These are phyloP conservation scores for Cariama cristata DNA, from an alignment of 2,113 vertebrate species.

Conservation along the genomic window DNA sequence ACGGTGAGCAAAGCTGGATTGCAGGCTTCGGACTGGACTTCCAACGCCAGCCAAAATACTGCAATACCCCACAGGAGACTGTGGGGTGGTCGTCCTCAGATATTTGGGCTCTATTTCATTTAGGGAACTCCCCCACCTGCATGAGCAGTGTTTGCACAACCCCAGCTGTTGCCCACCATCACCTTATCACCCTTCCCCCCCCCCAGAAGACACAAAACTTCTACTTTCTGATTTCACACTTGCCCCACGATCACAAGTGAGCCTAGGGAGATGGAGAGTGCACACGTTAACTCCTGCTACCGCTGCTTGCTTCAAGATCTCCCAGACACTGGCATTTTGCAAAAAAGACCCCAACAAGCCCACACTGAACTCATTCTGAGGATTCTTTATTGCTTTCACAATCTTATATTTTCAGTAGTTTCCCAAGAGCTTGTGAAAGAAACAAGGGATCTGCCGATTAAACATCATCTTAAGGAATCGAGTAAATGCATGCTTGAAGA, in stretches of 20 bases:
- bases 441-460: not conserved
- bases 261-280: not conserved
- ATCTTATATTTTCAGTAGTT: not conserved
- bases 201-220: not conserved
- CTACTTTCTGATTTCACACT: not conserved
- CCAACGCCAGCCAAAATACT: not conserved
- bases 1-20: not conserved
- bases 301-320: not conserved
- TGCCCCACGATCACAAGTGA: not conserved
- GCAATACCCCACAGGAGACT: not conserved
- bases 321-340: not conserved
- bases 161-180: not conserved
- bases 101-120: not conserved
- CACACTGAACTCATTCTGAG: not conserved
- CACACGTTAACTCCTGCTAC: not conserved
- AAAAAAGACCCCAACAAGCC: not conserved
- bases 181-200: too few species aligned
- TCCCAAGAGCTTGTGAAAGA: not conserved
- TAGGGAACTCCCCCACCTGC: not conserved
- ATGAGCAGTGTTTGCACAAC: not conserved
- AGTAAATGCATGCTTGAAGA: not conserved
- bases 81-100: not conserved
- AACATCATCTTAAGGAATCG: not conserved
- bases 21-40: not conserved
- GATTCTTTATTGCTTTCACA: slow-evolving; percentile 33